These are phyloP conservation scores for Donacobius atricapilla DNA, from an alignment of 2,113 vertebrate species.

Conservation along the genomic window DNA sequence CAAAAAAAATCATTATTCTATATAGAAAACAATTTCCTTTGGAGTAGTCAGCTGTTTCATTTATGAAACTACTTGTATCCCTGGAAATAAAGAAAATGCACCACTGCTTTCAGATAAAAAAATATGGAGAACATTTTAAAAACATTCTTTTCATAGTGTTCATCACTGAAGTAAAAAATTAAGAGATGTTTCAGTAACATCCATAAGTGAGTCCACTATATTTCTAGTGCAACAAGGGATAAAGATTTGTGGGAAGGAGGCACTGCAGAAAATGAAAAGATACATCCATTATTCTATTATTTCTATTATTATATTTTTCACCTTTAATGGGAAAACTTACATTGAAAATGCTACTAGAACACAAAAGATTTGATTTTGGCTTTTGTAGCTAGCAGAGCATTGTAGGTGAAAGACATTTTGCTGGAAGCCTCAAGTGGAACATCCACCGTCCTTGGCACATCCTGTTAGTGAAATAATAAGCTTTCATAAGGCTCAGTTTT, in stretches of 20 bases:
- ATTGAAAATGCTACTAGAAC: background rate
- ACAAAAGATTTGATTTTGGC: background rate
- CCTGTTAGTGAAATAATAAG: background rate
- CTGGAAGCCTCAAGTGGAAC: background rate
- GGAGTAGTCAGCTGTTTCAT: background rate
- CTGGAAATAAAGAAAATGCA: background rate
- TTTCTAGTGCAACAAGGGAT: background rate
- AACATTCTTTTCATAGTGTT: background rate
- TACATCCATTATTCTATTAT: background rate
- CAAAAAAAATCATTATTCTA: background rate
- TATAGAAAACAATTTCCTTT: background rate
- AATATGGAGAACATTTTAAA: background rate
- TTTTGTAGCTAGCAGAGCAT: background rate
- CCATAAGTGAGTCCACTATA: background rate
- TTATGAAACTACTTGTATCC: background rate
- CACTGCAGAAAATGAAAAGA: background rate
- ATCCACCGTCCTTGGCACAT: accelerated
- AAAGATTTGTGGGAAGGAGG: background rate
- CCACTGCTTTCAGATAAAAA: background rate
- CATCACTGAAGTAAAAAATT: background rate
- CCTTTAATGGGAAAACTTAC: background rate
- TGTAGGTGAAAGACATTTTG: background rate
- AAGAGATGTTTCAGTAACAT: background rate
- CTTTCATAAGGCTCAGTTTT: background rate
- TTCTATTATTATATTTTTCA: background rate